Evolutionary conservation across 2,113 vertebrate species (phyloP).

Genomic region (Vombatus ursinus): DNA sequence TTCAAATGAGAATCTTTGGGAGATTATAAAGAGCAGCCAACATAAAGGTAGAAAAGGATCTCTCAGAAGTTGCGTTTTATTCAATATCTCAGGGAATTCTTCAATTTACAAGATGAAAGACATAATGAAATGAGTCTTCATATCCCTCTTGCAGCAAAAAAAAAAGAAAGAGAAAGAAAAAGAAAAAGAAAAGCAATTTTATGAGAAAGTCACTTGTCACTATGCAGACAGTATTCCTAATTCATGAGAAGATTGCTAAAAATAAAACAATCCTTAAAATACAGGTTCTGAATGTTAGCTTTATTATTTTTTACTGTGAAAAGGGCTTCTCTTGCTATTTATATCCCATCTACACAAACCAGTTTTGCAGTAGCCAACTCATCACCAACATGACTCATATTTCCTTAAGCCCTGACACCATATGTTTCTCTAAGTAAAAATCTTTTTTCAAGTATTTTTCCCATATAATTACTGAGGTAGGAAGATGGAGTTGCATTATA

Average conservation of each 20-base stretch:
- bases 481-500: conserved; percentile 22
- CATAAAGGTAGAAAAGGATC: conserved; percentile 57
- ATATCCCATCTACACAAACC: conserved; percentile 67
- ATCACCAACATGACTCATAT: conserved; percentile 76
- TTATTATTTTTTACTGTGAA: conserved; percentile 63
- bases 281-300: conserved; percentile 69
- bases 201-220: conserved; percentile 43
- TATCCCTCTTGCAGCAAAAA: conserved; percentile 54
- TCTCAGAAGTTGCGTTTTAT: conserved; percentile 71
- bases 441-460: conserved; percentile 41
- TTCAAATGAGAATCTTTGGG: conserved; percentile 45
- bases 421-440: conserved; percentile 74
- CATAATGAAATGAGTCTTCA: conserved; percentile 42
- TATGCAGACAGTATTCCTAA: conserved; percentile 54
- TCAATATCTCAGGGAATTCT: conserved; percentile 53
- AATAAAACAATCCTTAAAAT: conserved; percentile 73
- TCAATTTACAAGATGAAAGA: conserved; percentile 29
- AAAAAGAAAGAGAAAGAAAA: neutral
- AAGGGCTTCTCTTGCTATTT: conserved; percentile 75
- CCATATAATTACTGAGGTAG: conserved; percentile 59
- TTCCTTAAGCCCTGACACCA: conserved; percentile 76
- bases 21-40: conserved; percentile 72
- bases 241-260: conserved; percentile 59
- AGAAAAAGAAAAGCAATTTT: conserved; percentile 8
- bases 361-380: conserved; percentile 71